These are phyloP conservation scores for Cecidostiba fungosa DNA, from an alignment of 2,888 invertebrate genomes.

Conservation along the genomic window DNA sequence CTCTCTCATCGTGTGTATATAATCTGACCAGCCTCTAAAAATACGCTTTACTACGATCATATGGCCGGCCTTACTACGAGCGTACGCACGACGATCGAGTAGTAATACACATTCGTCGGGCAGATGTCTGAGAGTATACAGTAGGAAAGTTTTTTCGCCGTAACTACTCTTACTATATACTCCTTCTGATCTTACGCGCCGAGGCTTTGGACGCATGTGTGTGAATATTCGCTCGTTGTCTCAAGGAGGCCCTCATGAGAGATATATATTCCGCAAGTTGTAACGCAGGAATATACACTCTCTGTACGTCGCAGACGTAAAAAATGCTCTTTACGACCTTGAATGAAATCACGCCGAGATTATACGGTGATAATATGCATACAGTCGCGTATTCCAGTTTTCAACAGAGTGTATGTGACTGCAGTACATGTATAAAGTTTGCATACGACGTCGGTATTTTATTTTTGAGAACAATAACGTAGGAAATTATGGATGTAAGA, in stretches of 20 bases:
- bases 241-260: not conserved
- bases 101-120: not conserved
- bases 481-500: no score
- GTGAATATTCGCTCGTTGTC: not conserved
- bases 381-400: conserved; percentile 5
- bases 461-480: no score
- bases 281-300: no score
- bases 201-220: no score
- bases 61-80: conserved; percentile 5
- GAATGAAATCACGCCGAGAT: not conserved
- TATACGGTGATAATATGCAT: not conserved
- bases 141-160: not conserved
- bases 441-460: not conserved
- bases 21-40: not conserved
- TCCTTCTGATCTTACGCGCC: not conserved
- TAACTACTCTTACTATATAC: not conserved
- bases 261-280: not conserved
- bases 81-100: not conserved
- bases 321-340: conserved; percentile 1
- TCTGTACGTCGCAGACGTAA: not conserved
- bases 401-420: not conserved
- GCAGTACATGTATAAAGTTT: not conserved
- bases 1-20: not conserved
- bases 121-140: not conserved
- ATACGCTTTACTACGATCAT: conserved; percentile 24